Conservation (phyloP, 2,888 invertebrate species). For the Rhopalosiphum nymphaeae region DNA sequence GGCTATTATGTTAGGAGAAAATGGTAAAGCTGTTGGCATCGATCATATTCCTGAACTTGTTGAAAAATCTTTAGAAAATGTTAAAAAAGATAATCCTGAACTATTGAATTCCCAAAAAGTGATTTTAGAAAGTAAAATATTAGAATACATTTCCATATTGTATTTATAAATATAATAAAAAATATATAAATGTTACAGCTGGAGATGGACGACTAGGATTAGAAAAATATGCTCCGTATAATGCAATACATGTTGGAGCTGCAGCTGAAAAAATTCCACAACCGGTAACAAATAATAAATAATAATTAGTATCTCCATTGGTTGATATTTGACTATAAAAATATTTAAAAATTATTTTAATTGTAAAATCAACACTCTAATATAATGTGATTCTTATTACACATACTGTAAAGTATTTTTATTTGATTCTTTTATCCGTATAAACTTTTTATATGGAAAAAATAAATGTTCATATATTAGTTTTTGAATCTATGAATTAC, state of each 20-base stretch:
- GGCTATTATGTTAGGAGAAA: conserved; percentile 84
- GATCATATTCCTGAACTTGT: conserved; percentile 91
- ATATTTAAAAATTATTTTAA: not conserved
- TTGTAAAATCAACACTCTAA: not conserved
- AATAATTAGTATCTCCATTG: not conserved
- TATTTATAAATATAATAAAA: conserved; percentile 14
- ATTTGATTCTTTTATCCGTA: not conserved
- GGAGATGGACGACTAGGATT: conserved; percentile 93
- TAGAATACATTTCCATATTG: conserved; percentile 24
- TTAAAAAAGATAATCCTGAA: conserved; percentile 79
- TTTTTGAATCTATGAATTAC: no score
- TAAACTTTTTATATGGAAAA: not conserved
- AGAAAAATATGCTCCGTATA: conserved; percentile 82
- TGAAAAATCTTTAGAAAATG: conserved; percentile 81
- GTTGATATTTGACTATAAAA: not conserved
- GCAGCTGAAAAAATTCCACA: conserved; percentile 85
- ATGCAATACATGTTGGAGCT: conserved; percentile 95
- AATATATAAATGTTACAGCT: conserved; percentile 71
- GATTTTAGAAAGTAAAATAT: conserved; percentile 77
- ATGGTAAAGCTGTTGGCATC: conserved; percentile 83
- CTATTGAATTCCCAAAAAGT: conserved; percentile 79
- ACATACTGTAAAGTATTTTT: not conserved
- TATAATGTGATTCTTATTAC: not conserved
- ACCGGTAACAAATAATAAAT: conserved; percentile 73
- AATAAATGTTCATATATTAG: no score